These are phyloP conservation scores for Schizotus pectinicornis DNA, from an alignment of 2,888 invertebrate genomes.

Conservation along the genomic window DNA sequence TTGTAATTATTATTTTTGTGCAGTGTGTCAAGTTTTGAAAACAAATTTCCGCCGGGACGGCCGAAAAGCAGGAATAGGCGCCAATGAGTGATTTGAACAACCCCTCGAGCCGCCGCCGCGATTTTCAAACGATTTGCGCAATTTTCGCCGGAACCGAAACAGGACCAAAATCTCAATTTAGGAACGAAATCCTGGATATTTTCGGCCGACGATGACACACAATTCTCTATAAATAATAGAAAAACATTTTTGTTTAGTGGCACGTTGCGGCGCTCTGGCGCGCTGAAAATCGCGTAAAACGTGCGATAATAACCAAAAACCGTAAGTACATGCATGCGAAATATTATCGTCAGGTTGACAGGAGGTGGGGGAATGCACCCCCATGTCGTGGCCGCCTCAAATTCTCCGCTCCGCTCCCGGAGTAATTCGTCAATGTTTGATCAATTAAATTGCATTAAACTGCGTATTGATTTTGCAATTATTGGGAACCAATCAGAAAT, in stretches of 20 bases:
- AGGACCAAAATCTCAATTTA: neutral
- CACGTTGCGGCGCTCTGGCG: neutral
- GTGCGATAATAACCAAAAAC: constrained; percentile 2
- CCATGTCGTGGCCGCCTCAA: constrained; percentile 20
- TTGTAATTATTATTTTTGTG: neutral
- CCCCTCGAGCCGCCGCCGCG: neutral
- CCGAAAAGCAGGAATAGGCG: neutral
- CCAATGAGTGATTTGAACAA: constrained; percentile 1
- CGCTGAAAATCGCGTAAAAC: neutral
- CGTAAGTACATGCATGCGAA: constrained; percentile 24
- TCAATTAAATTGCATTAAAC: constrained; percentile 57
- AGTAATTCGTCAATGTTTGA: constrained; percentile 49
- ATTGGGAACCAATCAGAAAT: constrained; percentile 61
- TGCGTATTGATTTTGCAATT: constrained; percentile 61
- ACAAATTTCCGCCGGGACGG: neutral
- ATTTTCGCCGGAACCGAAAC: neutral
- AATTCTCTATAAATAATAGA: constrained; percentile 13
- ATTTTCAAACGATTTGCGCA: neutral
- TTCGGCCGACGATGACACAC: constrained; percentile 10
- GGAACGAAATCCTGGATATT: constrained; percentile 2
- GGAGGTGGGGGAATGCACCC: constrained; percentile 20
- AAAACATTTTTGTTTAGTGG: neutral
- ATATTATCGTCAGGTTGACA: constrained; percentile 3
- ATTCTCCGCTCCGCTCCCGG: constrained; percentile 22
- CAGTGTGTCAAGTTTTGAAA: neutral